These are phyloP conservation scores for Archips xylosteana DNA, from an alignment of 2,888 invertebrate species.

Conservation along the genomic window DNA sequence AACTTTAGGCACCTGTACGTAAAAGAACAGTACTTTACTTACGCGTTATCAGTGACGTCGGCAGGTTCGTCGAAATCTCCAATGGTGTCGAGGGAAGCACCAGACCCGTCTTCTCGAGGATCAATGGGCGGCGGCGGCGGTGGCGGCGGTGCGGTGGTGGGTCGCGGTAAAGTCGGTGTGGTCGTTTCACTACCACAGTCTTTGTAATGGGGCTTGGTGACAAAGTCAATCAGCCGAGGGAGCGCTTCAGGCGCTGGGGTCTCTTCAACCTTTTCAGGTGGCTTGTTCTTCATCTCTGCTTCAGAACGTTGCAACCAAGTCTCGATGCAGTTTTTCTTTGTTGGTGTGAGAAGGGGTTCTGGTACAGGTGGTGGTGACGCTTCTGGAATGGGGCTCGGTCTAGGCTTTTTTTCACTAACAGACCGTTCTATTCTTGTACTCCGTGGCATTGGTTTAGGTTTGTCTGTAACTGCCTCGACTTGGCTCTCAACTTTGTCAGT, in stretches of 20 bases:
- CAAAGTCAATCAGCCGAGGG: constrained; percentile 90
- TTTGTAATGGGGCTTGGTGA: constrained; percentile 86
- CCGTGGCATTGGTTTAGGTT: constrained; percentile 85
- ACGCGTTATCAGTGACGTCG: constrained; percentile 76
- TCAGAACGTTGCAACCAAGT: constrained; percentile 80
- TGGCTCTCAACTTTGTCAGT: constrained; percentile 58
- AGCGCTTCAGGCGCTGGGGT: constrained; percentile 76
- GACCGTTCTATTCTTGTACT: constrained; percentile 80
- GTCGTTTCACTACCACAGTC: constrained; percentile 60
- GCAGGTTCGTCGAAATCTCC: constrained; percentile 88
- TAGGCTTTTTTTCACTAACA: constrained; percentile 72
- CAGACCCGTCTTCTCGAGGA: constrained; percentile 83
- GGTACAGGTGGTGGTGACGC: constrained; percentile 60
- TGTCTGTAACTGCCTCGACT: constrained; percentile 68
- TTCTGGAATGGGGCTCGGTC: constrained; percentile 67
- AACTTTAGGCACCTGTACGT: constrained; percentile 6
- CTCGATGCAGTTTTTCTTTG: constrained; percentile 81
- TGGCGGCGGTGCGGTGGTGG: constrained; percentile 73
- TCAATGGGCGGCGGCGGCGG: constrained; percentile 65
- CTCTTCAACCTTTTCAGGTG: constrained; percentile 73
- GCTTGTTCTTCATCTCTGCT: constrained; percentile 79
- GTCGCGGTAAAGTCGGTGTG: constrained; percentile 60
- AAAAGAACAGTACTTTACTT: constrained; percentile 55
- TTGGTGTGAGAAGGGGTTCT: constrained; percentile 75
- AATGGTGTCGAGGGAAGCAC: constrained; percentile 88